Base-by-base conservation (phyloP, 2,113 vertebrate species). In the Phoenicopterus ruber region DNA sequence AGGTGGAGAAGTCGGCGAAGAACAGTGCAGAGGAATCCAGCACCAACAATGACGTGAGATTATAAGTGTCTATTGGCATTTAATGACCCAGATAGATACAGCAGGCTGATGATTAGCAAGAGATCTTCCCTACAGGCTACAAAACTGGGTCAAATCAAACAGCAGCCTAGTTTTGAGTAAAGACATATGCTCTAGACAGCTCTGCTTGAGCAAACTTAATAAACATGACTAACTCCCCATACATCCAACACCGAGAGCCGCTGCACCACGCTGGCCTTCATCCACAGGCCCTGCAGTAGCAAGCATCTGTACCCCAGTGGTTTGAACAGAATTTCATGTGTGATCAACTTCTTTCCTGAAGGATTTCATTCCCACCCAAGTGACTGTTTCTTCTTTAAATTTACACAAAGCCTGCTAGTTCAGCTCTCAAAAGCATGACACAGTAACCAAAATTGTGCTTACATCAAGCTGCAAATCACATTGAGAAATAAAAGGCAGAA, bases 61-160 rank as follows among this genome's bases (percentile, higher is more conserved):
- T 36, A 1, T 11, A 59, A 74, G 28, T 0, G 0, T 73, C 22
- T 31, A 21, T 11, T 66, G 86, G 92, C 81, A 83, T 54, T 94
- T 94, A 96, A 84, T 91, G 96, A 96, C 95, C 92, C 87, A 97
- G 81, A 97, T 91, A 97, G 81, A 97, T 91, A 88, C 29, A 72
- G 36, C 44, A 65, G 52, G 52, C 7, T 54, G 59, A 69, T 31
- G 40, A 96, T 91, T 81, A 88, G 88, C 77, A 70, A 84, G 63
- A 32, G 72, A 89, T 55, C 93, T 91, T 84, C 73, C 46, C 86
- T 86, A 55, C 46, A 83, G 72, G 76, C 83, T 55, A 71, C 40
- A 81, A 91, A 95, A 97, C 55, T 96, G 88, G 95, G 97, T 97
- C 97, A 95, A 86, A 93, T 50, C 73, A 90, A 79, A 67, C 26